phyloP scores from a whole-genome alignment of 2,113 vertebrate genomes.

The Pelecanus crispus region DNA sequence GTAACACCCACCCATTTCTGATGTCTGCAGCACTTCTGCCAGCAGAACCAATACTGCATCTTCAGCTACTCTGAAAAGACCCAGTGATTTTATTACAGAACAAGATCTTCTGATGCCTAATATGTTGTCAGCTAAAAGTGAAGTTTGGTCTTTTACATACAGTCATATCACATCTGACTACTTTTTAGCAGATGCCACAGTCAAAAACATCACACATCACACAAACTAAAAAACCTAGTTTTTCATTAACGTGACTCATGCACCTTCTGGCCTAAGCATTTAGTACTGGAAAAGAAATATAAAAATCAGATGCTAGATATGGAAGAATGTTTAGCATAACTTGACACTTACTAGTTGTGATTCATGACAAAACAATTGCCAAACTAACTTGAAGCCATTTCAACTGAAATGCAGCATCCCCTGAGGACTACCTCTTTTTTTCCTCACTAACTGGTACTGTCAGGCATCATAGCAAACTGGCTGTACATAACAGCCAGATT shows the following conservation, averaged over 20 bases:
- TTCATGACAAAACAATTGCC: neutral
- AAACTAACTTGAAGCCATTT: neutral
- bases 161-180: neutral
- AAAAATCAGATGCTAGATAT: neutral
- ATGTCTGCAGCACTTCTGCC: neutral
- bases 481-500: neutral
- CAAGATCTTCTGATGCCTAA: neutral
- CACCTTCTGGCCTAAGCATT: neutral
- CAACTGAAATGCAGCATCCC: neutral
- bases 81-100: neutral
- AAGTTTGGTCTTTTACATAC: neutral
- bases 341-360: neutral
- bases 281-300: neutral
- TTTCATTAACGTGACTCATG: neutral
- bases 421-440: neutral
- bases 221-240: neutral
- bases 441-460: neutral
- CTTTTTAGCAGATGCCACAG: neutral
- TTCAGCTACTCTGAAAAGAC: neutral
- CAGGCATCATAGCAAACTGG: neutral
- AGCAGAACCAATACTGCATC: neutral
- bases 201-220: neutral
- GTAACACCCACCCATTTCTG: neutral
- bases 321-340: neutral
- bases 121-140: neutral